Conservation (phyloP, 2,113 vertebrate species). For the Oxyura jamaicensis region DNA sequence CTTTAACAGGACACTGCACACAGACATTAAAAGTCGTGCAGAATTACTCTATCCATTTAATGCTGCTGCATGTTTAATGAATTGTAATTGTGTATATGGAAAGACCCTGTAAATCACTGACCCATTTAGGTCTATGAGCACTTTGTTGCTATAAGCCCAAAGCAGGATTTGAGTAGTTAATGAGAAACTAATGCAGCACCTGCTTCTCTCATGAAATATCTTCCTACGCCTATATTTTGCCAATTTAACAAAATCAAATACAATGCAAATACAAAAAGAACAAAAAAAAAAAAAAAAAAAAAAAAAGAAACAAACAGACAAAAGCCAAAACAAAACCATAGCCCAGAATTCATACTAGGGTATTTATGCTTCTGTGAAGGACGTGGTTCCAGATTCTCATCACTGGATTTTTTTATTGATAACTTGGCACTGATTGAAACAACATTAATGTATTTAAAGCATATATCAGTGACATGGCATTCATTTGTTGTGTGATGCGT, state of each 20-base stretch:
- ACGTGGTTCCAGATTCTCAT: not conserved
- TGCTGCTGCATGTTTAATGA: constrained; percentile 65
- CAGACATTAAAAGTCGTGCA: constrained; percentile 30
- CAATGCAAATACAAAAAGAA: not conserved
- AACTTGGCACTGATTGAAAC: constrained; percentile 38
- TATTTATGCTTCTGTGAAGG: not conserved
- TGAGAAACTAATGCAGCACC: constrained; percentile 73
- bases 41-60: constrained; percentile 53
- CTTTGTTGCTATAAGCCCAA: constrained; percentile 64
- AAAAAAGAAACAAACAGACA: not conserved
- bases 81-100: constrained; percentile 64
- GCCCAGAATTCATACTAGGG: not conserved
- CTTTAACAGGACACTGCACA: constrained; percentile 52
- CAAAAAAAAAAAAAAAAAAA: not conserved
- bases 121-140: constrained; percentile 59
- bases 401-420: constrained; percentile 39
- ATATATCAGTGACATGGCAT: constrained; percentile 54
- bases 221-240: constrained; percentile 50
- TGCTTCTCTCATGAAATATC: constrained; percentile 69
- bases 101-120: constrained; percentile 61
- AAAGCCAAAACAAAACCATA: not conserved
- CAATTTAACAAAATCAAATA: constrained; percentile 57
- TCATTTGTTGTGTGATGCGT: constrained; percentile 69
- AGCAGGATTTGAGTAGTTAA: constrained; percentile 76
- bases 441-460: constrained; percentile 48